Percentiles rank a stretch among this genome's conserved stretches.
phyloP scores from a whole-genome alignment of 2,888 invertebrate genomes.

The Geophilus truncorum region DNA sequence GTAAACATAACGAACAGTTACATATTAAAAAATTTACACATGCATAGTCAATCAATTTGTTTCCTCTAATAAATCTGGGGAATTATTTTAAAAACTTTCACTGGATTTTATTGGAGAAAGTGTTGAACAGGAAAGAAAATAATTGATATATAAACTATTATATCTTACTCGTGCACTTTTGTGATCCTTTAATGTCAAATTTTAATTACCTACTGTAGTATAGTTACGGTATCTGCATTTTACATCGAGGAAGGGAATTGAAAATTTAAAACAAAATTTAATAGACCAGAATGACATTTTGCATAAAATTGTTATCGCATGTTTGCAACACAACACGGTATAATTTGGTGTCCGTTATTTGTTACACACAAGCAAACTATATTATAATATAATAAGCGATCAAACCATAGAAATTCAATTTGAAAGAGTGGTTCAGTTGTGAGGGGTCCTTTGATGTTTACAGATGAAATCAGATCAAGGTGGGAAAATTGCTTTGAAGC shows the following conservation, averaged over 20 bases:
- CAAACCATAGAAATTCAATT: conserved; percentile 11
- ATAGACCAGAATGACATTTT: background rate
- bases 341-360: background rate
- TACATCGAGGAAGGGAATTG: background rate
- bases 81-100: too few relatives aligned
- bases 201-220: background rate
- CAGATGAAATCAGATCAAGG: conserved; percentile 22
- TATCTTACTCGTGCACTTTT: too few relatives aligned
- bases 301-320: background rate
- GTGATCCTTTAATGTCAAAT: background rate
- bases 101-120: too few relatives aligned
- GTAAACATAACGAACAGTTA: too few relatives aligned
- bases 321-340: background rate
- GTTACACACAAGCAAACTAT: too few relatives aligned
- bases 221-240: background rate
- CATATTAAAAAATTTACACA: too few relatives aligned
- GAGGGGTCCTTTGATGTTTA: background rate
- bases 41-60: too few relatives aligned
- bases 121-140: too few relatives aligned
- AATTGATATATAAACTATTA: too few relatives aligned
- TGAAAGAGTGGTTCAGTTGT: background rate
- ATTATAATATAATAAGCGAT: background rate
- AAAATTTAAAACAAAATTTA: background rate
- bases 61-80: too few relatives aligned
- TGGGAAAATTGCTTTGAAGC: conserved; percentile 25